phyloP scores from a whole-genome alignment of 2,888 invertebrate species.

The Calameuta idolon region DNA sequence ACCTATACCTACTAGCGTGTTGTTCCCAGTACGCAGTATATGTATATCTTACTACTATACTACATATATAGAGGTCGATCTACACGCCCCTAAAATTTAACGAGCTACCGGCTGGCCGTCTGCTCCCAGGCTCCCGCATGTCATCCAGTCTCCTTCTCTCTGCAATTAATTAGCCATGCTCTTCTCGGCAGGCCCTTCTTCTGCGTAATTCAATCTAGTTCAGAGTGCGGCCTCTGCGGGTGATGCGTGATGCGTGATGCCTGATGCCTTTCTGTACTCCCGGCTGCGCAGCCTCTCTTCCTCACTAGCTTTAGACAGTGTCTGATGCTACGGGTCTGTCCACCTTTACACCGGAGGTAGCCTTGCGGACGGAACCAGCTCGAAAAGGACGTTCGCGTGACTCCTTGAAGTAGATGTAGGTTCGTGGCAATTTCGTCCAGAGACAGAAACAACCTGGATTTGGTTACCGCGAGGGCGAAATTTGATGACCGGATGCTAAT shows the following conservation, averaged over 20 bases:
- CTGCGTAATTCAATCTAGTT: constrained; percentile 40
- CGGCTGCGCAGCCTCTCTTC: background rate
- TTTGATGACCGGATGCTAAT: constrained; percentile 44
- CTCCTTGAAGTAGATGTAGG: constrained; percentile 4
- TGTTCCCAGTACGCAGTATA: constrained; percentile 13
- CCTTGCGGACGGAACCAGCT: constrained; percentile 15
- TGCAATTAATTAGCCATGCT: constrained; percentile 37
- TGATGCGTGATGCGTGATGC: background rate
- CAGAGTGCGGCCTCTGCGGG: constrained; percentile 1
- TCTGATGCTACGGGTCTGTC: background rate
- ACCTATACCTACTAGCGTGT: constrained; percentile 24
- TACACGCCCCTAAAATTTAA: constrained; percentile 52
- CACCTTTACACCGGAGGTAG: constrained; percentile 16
- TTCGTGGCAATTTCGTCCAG: background rate
- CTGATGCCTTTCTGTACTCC: constrained; percentile 1
- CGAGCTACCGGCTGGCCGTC: constrained; percentile 42
- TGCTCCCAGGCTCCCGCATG: constrained; percentile 42
- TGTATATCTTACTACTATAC: background rate
- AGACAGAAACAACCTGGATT: constrained; percentile 19
- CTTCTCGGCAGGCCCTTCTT: constrained; percentile 25
- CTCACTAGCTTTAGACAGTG: background rate
- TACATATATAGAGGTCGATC: constrained; percentile 23
- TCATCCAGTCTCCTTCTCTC: constrained; percentile 30
- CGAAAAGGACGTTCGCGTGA: constrained; percentile 12
- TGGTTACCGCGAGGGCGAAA: constrained; percentile 33